Conservation (phyloP, 2,888 invertebrate genomes). For the Rutpela maculata region DNA sequence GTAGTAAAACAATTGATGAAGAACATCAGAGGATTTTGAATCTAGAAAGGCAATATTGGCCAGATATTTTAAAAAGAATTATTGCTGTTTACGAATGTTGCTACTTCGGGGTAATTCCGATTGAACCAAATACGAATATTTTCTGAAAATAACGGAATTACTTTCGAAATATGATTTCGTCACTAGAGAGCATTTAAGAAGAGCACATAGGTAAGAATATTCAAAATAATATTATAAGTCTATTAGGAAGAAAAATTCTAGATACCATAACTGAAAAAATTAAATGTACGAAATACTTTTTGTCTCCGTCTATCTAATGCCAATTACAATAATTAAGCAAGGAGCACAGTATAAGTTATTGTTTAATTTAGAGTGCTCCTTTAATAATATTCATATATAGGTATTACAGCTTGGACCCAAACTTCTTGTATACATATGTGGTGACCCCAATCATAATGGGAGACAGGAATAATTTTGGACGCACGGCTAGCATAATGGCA, state of each 20-base stretch:
- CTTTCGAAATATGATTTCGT: conserved; percentile 41
- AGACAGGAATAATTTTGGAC: no score
- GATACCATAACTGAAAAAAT: conserved; percentile 1
- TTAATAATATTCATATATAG: no score
- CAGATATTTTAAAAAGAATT: conserved; percentile 29
- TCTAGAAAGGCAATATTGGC: conserved; percentile 27
- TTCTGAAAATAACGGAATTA: conserved; percentile 43
- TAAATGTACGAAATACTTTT: no score
- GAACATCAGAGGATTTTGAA: conserved; percentile 21
- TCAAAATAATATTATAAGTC: conserved; percentile 20
- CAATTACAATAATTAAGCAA: no score
- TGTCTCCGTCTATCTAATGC: no score
- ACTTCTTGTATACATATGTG: no score
- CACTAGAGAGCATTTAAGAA: conserved; percentile 29
- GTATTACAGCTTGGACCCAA: no score
- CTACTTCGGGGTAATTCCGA: conserved; percentile 44
- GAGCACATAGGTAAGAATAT: conserved; percentile 23
- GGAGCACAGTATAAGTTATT: no score
- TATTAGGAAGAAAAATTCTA: neutral
- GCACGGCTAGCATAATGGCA: no score
- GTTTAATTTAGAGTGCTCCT: no score
- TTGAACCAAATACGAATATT: conserved; percentile 44
- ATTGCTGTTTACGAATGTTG: conserved; percentile 47
- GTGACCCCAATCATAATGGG: no score
- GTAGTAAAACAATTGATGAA: conserved; percentile 21